These are phyloP conservation scores for Nesidiocoris tenuis DNA, from an alignment of 2,888 invertebrate genomes.

Conservation along the genomic window DNA sequence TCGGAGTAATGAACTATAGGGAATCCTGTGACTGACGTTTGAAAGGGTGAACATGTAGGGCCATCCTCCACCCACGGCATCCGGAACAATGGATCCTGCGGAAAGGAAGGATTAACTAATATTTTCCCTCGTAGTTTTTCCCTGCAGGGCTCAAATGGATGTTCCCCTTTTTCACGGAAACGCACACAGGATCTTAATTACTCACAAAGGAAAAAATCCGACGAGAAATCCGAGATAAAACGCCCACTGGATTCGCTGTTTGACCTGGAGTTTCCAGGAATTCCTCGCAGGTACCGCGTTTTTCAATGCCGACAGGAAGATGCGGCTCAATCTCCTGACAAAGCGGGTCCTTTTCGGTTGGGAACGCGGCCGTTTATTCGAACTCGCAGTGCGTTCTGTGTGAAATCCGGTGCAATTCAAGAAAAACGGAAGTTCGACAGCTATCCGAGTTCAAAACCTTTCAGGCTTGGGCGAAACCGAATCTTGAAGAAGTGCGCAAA, in stretches of 20 bases:
- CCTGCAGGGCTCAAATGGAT: not conserved
- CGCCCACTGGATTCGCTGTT: too few relatives aligned
- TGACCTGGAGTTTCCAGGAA: not conserved
- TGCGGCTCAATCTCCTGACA: not conserved
- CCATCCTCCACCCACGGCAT: not conserved
- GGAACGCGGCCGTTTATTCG: too few relatives aligned
- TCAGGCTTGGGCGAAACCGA: too few relatives aligned
- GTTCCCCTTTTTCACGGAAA: not conserved
- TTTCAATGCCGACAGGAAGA: not conserved
- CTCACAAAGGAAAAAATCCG: not conserved
- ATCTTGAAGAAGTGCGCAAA: too few relatives aligned
- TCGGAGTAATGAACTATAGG: conserved; percentile 30
- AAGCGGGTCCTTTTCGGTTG: too few relatives aligned
- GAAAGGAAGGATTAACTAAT: not conserved
- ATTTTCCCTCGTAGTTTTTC: not conserved
- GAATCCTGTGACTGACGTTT: conserved; percentile 34
- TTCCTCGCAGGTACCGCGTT: not conserved
- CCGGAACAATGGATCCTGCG: not conserved
- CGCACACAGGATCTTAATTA: not conserved
- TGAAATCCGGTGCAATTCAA: not conserved
- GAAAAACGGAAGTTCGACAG: too few relatives aligned
- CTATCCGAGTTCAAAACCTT: too few relatives aligned
- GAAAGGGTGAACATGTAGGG: conserved; percentile 17
- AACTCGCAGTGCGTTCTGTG: not conserved
- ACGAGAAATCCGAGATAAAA: not conserved